Base-by-base conservation (phyloP, 2,113 vertebrate species). In the Aythya baeri region DNA sequence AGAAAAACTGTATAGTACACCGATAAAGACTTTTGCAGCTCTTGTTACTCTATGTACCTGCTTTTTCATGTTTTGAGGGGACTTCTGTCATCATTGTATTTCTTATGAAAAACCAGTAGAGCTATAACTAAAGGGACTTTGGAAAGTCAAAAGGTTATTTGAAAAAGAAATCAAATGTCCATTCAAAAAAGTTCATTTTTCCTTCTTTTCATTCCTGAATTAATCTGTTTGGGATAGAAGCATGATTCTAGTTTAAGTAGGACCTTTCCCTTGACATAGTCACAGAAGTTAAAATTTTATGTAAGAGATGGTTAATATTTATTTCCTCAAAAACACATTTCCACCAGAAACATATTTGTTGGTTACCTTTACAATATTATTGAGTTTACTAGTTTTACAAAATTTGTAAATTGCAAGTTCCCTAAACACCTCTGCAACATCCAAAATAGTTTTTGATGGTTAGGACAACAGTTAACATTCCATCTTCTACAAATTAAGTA, bases 11-110 rank as follows among this genome's bases (percentile, higher is more conserved):
- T 62, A 14, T 67, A 29, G 34, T 41, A 54, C 54, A 50, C 31
- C 12, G 8, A 22, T 83, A 79, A n/a, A 66, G 90, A 93, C 90
- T 94, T 86, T 65, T 62, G 81, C 21, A 54, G 23, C 18, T 93
- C 44, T 70, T 41, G 72, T 25, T 90, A 41, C 22, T 49, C 46
- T 66, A 29, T 38, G 20, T 43, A n/a, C 0, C 0, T 36, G 7
- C 2, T 54, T 84, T 36, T 88, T 86, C n/a, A 34, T 62, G 12
- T 59, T 92, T 86, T 62, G n/a, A 82, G 31, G 9, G 6, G 4
- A 79, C 12, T 91, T 86, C 15, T 86, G 61, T 65, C 8, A 83
- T 86, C n/a, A 38, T 2, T 65, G 20, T 8, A 43, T 72, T 67
- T 67, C 26, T 83, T 61, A 71, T 31, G 31, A 29, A 88, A 81